Conservation (phyloP, 1,140 invertebrate genomes). For the Pachypsylla venusta region DNA sequence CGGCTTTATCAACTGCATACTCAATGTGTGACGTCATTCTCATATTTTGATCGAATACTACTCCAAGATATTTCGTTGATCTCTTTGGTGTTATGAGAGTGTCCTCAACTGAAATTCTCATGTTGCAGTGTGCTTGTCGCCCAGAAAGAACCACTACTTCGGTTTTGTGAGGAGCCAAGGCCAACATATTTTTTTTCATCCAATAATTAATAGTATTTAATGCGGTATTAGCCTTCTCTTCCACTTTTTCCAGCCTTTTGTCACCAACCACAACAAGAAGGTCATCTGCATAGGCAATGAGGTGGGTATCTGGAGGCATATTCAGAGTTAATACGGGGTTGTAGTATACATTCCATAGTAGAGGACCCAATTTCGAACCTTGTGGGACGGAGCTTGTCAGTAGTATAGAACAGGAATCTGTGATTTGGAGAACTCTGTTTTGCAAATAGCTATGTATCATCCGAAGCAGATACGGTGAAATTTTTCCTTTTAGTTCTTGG, state of each 20-base stretch:
- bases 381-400: not conserved
- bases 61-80: not conserved
- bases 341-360: not conserved
- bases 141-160: not conserved
- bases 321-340: not conserved
- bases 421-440: not conserved
- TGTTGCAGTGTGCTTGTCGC: not conserved
- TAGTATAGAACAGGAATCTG: not conserved
- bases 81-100: not conserved
- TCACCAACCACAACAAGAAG: not conserved
- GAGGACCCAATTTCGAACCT: not conserved
- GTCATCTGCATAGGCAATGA: slow-evolving; percentile 11
- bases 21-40: not conserved
- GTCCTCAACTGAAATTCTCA: not conserved
- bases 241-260: not conserved
- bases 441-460: not conserved
- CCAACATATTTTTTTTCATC: not conserved
- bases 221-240: not conserved
- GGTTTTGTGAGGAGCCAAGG: not conserved
- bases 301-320: not conserved
- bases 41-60: slow-evolving; percentile 4
- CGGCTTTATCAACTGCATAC: not conserved
- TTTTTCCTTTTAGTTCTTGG: not conserved
- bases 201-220: not conserved
- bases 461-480: not conserved